A percentile compares a stretch with the other conserved stretches of the same genome.
Conservation (phyloP, 2,888 invertebrate genomes). For the Melikaiella ostensackeni region DNA sequence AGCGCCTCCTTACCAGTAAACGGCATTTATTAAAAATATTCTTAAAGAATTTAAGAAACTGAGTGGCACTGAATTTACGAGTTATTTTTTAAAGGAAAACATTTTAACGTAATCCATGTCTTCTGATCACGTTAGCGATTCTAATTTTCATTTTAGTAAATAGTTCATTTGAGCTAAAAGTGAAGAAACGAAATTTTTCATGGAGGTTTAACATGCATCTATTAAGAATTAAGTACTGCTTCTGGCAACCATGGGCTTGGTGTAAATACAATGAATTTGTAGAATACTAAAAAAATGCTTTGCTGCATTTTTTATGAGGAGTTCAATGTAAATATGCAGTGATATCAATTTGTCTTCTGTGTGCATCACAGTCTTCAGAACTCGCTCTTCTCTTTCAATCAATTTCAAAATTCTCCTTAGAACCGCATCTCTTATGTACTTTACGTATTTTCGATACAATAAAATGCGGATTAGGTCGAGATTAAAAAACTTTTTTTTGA, state of each 20-base stretch:
- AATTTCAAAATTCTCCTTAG: slow-evolving; percentile 6
- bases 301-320: slow-evolving; percentile 14
- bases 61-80: not conserved
- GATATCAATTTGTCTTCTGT: slow-evolving; percentile 1
- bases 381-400: not conserved
- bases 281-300: slow-evolving; percentile 4
- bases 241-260: slow-evolving; percentile 16
- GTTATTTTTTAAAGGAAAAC: slow-evolving; percentile 4
- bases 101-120: slow-evolving; percentile 21
- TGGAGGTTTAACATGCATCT: not conserved
- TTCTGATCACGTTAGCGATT: not conserved
- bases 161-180: not conserved
- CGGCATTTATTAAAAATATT: slow-evolving; percentile 2
- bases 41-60: not conserved
- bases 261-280: slow-evolving; percentile 24
- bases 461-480: not conserved
- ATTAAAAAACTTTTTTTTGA: too few species aligned
- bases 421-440: not conserved
- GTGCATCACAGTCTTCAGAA: not conserved
- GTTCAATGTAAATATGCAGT: slow-evolving; percentile 14
- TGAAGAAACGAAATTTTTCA: not conserved
- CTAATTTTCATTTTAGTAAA: not conserved
- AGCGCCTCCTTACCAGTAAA: slow-evolving; percentile 8
- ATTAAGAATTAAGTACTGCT: slow-evolving; percentile 33
- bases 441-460: not conserved